These are phyloP conservation scores for Gryllus bimaculatus DNA, from an alignment of 1,140 invertebrate species.

Conservation along the genomic window DNA sequence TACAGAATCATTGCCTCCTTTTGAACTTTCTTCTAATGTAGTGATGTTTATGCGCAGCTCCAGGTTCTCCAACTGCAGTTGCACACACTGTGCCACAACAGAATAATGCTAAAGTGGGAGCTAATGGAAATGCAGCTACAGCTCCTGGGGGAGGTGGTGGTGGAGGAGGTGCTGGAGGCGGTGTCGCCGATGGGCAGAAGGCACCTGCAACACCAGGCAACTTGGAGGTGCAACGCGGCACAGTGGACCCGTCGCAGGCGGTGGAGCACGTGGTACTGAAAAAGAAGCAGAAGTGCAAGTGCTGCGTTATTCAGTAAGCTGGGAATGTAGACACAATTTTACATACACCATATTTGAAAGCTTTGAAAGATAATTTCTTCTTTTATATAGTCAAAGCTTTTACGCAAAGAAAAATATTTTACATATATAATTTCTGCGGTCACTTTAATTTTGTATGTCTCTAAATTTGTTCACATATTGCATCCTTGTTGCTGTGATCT, in stretches of 20 bases:
- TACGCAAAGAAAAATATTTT: background rate
- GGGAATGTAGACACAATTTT: background rate
- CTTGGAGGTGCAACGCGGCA: slow-evolving; percentile 65
- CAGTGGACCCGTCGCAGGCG: slow-evolving; percentile 57
- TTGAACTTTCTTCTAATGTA: no score
- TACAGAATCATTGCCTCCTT: no score
- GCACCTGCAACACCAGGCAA: slow-evolving; percentile 30
- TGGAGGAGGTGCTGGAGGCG: slow-evolving; percentile 18
- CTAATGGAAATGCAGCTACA: slow-evolving; percentile 12
- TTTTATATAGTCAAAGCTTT: slow-evolving; percentile 2
- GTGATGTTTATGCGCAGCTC: background rate
- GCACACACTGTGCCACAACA: slow-evolving; percentile 7
- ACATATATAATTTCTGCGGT: background rate
- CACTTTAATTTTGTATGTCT: background rate
- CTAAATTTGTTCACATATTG: background rate
- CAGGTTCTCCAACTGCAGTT: background rate
- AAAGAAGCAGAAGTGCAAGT: slow-evolving; percentile 84
- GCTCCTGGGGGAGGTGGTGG: slow-evolving; percentile 19
- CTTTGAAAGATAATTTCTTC: background rate
- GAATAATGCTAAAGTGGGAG: slow-evolving; percentile 27
- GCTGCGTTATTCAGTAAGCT: slow-evolving; percentile 74
- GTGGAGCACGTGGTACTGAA: slow-evolving; percentile 77
- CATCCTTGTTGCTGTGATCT: background rate
- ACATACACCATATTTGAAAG: background rate
- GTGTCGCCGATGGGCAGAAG: slow-evolving; percentile 27